Conservation (phyloP, 2,113 vertebrate genomes). For the Diglossa brunneiventris region DNA sequence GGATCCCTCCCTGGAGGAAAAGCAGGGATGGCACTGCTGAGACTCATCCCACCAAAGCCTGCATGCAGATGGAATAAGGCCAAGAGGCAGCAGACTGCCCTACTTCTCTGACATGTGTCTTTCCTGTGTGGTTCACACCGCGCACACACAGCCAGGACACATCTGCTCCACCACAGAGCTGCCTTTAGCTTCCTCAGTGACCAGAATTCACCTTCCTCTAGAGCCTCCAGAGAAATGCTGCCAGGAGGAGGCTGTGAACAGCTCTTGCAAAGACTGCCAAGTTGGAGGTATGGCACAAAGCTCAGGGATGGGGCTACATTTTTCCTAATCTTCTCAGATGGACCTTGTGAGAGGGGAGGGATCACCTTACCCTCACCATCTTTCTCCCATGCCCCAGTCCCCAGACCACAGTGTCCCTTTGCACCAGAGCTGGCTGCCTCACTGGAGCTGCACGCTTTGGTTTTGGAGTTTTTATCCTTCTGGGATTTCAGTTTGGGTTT, state of each 20-base stretch:
- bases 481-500: neutral
- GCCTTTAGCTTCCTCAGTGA: neutral
- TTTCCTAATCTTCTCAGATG: neutral
- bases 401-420: neutral
- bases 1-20: neutral
- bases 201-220: neutral
- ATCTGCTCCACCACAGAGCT: neutral
- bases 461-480: neutral
- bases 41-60: neutral
- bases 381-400: neutral
- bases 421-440: rapidly evolving
- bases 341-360: neutral
- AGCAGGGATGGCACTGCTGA: neutral
- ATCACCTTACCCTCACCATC: neutral
- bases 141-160: neutral
- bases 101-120: neutral
- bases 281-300: neutral
- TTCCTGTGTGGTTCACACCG: slow-evolving; percentile 6
- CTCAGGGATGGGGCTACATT: neutral
- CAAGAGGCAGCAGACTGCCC: neutral
- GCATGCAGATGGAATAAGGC: rapidly evolving
- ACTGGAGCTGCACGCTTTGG: neutral
- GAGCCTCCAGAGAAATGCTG: neutral
- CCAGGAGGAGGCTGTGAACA: neutral
- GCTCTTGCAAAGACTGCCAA: neutral